These are phyloP conservation scores for Linurgus olivaceus DNA, from an alignment of 2,797 vertebrate species.

Conservation along the genomic window DNA sequence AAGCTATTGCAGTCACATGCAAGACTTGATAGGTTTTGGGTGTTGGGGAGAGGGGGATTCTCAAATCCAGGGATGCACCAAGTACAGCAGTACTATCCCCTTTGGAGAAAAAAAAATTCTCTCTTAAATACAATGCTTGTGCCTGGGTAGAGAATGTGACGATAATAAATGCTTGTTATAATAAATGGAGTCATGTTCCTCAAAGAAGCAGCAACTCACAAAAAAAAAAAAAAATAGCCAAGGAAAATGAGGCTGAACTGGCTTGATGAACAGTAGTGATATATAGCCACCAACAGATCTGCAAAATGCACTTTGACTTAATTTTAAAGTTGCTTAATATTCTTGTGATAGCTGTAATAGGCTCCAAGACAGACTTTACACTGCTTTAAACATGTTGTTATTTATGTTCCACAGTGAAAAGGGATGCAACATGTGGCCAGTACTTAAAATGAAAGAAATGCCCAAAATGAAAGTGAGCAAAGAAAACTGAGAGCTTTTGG, in stretches of 20 bases:
- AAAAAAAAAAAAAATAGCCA: not conserved
- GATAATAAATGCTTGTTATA: not conserved
- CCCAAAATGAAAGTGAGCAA: not conserved
- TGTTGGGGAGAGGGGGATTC: not conserved
- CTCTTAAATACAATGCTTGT: not conserved
- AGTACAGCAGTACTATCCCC: not conserved
- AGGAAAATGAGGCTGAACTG: not conserved
- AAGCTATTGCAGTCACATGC: not conserved
- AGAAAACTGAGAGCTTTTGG: not conserved
- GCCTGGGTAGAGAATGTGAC: not conserved
- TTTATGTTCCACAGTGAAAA: conserved; percentile 8
- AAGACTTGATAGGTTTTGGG: not conserved
- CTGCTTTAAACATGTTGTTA: conserved; percentile 7
- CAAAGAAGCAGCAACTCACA: not conserved
- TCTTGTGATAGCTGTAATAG: not conserved
- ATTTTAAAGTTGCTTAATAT: conserved; percentile 32
- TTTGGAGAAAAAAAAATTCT: not conserved
- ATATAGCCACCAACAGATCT: not conserved
- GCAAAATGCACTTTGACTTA: conserved; percentile 4
- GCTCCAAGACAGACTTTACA: not conserved
- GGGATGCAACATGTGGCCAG: not conserved
- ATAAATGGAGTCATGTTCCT: not conserved
- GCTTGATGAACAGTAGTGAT: not conserved
- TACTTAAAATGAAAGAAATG: not conserved
- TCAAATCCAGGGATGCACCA: not conserved